phyloP scores from a whole-genome alignment of 1,140 invertebrate genomes.

The Hycleus phaleratus region DNA sequence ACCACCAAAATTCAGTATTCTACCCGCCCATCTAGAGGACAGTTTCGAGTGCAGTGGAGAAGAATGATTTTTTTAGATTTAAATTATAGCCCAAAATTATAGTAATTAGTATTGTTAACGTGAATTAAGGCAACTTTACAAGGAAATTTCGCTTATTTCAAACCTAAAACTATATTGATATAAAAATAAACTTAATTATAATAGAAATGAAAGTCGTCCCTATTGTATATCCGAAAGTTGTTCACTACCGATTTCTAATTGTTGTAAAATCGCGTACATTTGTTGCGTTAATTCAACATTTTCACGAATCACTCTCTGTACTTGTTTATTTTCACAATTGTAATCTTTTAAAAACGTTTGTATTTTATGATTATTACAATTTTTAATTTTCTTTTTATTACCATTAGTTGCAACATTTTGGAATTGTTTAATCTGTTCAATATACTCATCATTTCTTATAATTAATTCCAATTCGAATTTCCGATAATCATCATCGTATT shows the following conservation, averaged over 20 bases:
- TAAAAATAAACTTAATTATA: background rate
- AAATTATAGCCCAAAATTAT: too few species aligned
- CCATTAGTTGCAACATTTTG: background rate
- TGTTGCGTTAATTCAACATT: conserved; percentile 22
- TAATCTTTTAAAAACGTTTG: conserved; percentile 19
- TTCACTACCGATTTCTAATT: conserved; percentile 6
- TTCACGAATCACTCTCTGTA: conserved; percentile 20
- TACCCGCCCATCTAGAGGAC: conserved; percentile 16
- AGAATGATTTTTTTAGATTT: background rate
- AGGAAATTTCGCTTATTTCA: background rate
- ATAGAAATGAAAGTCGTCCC: background rate
- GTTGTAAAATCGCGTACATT: conserved; percentile 18
- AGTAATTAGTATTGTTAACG: too few species aligned
- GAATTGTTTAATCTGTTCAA: conserved; percentile 4
- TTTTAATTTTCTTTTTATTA: conserved; percentile 8
- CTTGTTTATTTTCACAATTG: conserved; percentile 20
- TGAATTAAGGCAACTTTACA: too few species aligned
- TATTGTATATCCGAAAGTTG: background rate
- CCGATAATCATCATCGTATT: conserved; percentile 32
- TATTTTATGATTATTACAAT: conserved; percentile 23
- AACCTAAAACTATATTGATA: background rate
- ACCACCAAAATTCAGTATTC: conserved; percentile 47
- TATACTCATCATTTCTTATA: conserved; percentile 31
- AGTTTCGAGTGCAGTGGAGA: background rate
- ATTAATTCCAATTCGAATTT: conserved; percentile 31